A percentile compares a stretch with the other conserved stretches of the same genome.
These are phyloP conservation scores for Piaya cayana DNA, from an alignment of 2,113 vertebrate species.

Conservation along the genomic window DNA sequence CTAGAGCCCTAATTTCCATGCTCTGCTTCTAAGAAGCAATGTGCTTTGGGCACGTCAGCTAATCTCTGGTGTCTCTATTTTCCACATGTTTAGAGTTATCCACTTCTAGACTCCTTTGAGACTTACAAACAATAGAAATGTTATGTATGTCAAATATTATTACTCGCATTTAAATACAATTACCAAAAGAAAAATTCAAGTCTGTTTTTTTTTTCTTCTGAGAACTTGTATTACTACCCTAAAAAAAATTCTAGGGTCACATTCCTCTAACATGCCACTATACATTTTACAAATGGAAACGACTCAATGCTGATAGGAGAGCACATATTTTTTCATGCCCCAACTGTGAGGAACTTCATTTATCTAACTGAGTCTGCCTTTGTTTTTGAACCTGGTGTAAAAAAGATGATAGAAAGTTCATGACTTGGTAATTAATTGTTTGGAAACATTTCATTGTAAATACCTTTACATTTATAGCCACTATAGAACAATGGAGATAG, in stretches of 20 bases:
- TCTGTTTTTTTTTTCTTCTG: neutral
- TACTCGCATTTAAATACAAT: neutral
- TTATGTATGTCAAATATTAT: neutral
- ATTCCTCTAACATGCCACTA: neutral
- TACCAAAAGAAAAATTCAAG: neutral
- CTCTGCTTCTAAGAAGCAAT: neutral
- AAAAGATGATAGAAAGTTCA: constrained; percentile 29
- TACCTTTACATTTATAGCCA: constrained; percentile 56
- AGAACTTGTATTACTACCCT: neutral
- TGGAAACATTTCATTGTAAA: constrained; percentile 44
- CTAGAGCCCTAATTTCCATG: neutral
- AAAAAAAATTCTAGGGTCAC: neutral
- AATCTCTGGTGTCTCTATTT: neutral
- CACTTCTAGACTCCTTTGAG: neutral
- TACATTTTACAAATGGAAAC: neutral
- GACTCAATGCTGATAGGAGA: neutral
- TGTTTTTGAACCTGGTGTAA: neutral
- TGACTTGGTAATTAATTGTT: constrained; percentile 50
- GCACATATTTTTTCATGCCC: neutral
- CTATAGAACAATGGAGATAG: constrained; percentile 63
- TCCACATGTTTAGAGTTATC: neutral
- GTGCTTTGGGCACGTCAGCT: neutral
- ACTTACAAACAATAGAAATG: neutral
- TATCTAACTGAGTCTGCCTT: neutral
- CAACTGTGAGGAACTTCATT: neutral